Conservation (phyloP, 1,140 invertebrate genomes). For the Drosophila micromelanica region DNA sequence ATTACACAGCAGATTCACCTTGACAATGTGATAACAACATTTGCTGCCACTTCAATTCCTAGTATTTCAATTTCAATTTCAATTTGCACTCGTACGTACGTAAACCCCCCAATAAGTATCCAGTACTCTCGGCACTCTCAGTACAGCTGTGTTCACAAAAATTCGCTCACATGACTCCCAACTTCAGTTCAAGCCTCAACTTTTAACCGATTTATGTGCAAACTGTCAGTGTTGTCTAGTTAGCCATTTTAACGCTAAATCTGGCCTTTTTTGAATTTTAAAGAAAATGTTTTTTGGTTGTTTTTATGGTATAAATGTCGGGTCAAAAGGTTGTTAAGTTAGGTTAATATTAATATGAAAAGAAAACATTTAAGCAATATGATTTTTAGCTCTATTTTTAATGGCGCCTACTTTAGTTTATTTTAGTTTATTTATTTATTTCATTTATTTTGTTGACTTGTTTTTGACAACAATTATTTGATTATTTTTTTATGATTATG, state of each 20-base stretch:
- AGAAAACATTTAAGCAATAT: no score
- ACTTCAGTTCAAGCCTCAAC: constrained; percentile 12
- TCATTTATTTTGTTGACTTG: no score
- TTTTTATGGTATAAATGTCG: no score
- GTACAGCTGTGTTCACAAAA: constrained; percentile 29
- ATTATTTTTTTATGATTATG: no score
- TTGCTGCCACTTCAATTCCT: not conserved
- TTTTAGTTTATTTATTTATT: no score
- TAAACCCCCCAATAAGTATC: not conserved
- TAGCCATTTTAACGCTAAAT: not conserved
- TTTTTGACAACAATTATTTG: no score
- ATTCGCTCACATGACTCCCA: constrained; percentile 4
- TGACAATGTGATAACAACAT: constrained; percentile 48
- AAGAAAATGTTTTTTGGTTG: no score
- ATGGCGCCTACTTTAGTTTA: no score
- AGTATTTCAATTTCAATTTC: not conserved
- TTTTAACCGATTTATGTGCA: constrained; percentile 6
- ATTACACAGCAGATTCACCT: constrained; percentile 52
- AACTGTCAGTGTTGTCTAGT: not conserved
- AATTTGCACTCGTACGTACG: not conserved
- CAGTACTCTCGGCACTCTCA: not conserved
- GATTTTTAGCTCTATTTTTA: no score
- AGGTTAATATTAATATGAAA: no score
- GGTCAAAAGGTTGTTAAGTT: no score
- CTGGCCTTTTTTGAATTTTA: not conserved